Conservation (phyloP, 2,797 vertebrate species). For the Varecia variegata region DNA sequence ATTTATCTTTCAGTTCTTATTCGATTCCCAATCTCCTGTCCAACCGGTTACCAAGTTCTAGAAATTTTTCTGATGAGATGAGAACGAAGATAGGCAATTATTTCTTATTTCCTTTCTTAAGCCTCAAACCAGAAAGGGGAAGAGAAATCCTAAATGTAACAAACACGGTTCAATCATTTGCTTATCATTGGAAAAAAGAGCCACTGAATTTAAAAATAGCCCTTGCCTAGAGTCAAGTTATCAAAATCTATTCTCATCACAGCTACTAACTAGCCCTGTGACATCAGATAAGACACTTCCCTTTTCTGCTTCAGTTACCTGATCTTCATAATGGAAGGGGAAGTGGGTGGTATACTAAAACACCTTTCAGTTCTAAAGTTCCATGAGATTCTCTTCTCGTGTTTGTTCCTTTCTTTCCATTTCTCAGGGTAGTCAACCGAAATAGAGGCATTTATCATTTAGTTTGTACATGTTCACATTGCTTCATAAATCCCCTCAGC, state of each 20-base stretch:
- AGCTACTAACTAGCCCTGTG: neutral
- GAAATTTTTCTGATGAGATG: neutral
- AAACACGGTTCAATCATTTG: conserved; percentile 14
- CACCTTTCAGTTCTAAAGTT: neutral
- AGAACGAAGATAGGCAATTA: neutral
- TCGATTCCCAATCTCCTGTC: neutral
- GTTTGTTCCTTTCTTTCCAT: neutral
- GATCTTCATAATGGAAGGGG: neutral
- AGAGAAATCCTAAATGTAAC: conserved; percentile 37
- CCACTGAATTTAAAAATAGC: conserved; percentile 55
- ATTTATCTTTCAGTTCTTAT: neutral
- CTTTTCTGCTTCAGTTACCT: conserved; percentile 22
- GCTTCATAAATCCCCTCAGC: neutral
- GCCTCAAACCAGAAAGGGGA: conserved; percentile 28
- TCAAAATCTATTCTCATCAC: conserved; percentile 42
- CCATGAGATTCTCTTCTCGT: neutral
- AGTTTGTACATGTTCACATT: neutral
- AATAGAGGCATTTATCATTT: neutral
- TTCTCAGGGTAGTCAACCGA: neutral
- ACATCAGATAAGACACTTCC: conserved; percentile 30
- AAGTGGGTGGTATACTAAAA: neutral
- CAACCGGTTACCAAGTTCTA: neutral
- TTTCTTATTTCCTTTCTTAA: conserved; percentile 19
- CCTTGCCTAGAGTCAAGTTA: neutral
- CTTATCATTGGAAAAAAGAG: conserved; percentile 49